These are phyloP conservation scores for Cariama cristata DNA, from an alignment of 2,113 vertebrate genomes.

Conservation along the genomic window DNA sequence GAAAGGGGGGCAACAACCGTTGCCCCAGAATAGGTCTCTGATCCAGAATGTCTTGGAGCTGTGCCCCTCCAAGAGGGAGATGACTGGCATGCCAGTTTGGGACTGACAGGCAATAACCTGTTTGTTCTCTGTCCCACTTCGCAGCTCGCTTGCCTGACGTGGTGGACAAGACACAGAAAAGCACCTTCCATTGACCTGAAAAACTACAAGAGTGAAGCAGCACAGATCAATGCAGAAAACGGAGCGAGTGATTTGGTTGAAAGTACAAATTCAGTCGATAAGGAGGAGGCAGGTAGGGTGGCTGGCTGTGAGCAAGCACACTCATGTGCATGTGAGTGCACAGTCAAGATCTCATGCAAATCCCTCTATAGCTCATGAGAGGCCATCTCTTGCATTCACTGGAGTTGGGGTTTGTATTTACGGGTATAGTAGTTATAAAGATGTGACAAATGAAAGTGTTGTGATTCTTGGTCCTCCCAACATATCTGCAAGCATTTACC, in stretches of 20 bases:
- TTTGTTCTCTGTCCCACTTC: background rate
- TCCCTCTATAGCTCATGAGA: background rate
- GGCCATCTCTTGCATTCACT: background rate
- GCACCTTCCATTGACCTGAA: slow-evolving; percentile 49
- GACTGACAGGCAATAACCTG: background rate
- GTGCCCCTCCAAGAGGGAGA: background rate
- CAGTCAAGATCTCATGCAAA: background rate
- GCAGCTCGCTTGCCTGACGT: slow-evolving; percentile 86
- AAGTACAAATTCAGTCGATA: fast-evolving
- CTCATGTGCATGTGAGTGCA: too few relatives aligned
- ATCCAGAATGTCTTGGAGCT: background rate
- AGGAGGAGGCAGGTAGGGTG: slow-evolving; percentile 22
- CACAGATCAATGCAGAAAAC: background rate
- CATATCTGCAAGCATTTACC: background rate
- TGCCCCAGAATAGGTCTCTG: background rate
- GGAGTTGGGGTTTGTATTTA: background rate
- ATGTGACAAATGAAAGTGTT: background rate
- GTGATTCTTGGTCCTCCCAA: background rate
- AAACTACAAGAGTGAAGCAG: background rate
- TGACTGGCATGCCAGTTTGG: background rate
- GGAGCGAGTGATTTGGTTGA: background rate
- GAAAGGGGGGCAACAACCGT: background rate
- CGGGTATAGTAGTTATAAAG: fast-evolving
- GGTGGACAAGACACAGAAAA: slow-evolving; percentile 87
- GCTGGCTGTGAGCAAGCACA: background rate